These are phyloP conservation scores for Dendrolimus punctatus DNA, from an alignment of 1,140 invertebrate species.

Conservation along the genomic window DNA sequence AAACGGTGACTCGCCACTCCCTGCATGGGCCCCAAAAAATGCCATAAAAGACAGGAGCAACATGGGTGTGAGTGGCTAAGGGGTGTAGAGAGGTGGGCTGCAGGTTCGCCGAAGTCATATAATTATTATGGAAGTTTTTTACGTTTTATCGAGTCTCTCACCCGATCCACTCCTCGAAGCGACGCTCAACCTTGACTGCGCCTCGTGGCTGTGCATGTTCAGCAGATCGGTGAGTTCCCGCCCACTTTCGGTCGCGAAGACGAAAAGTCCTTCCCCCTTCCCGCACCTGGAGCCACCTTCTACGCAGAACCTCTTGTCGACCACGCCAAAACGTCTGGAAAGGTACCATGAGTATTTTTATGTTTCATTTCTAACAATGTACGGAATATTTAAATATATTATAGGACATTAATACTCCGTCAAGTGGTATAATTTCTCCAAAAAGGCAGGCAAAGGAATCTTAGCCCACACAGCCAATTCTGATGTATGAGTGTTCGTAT, in stretches of 20 bases:
- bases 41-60: too few species aligned
- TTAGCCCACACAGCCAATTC: too few species aligned
- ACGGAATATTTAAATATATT: neutral
- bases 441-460: too few species aligned
- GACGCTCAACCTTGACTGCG: conserved; percentile 53
- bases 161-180: conserved; percentile 57
- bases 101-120: too few species aligned
- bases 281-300: conserved; percentile 91
- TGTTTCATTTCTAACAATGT: neutral
- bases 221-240: conserved; percentile 80
- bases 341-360: neutral
- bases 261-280: conserved; percentile 84
- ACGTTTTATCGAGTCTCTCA: conserved; percentile 15
- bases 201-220: conserved; percentile 75
- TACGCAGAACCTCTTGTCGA: conserved; percentile 90
- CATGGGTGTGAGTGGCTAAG: too few species aligned
- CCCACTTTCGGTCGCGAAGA: conserved; percentile 83
- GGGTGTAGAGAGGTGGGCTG: too few species aligned
- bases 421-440: too few species aligned
- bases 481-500: too few species aligned
- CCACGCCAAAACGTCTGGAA: conserved; percentile 84
- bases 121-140: too few species aligned
- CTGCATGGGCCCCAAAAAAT: too few species aligned
- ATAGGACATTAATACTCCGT: neutral
- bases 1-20: too few species aligned